Evolutionary conservation across 1,140 invertebrate species (phyloP), one percentile per base, ranked within the genome.

Genomic region (Drosophila tsacasi): DNA sequence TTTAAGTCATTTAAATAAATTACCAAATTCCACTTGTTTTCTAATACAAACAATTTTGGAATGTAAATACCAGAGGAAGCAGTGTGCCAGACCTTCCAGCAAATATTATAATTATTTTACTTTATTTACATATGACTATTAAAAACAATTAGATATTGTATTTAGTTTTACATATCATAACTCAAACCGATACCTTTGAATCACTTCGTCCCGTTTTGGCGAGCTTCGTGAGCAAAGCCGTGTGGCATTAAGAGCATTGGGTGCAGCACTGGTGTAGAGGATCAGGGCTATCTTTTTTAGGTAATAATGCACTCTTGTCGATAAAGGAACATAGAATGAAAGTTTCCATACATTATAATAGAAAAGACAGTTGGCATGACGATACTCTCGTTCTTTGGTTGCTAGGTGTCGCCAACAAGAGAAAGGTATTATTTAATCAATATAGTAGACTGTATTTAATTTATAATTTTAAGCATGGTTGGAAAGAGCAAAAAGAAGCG

Each of bases 401-500:
- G 61, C 76, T 35, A 55, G 32, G 76, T 21, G 25, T 6, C 12
- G 17, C 2, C 0, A 15, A 5, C 1, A 7, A 8, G 15, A 6
- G 0, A 39, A 23, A 25, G 30, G n/a, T 0, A 7, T 55, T 61
- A 58, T 66, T 79, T 58, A 58, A 66, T 79, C 76, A 47, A 79
- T 79, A 57, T 2, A 4, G 9, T 39, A 47, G n/a, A 40, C 30
- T 5, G 3, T 0, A 8, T 4, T 25, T 25, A 9, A 17, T 30
- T 27, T 37, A 10, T 0, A 27, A 32, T 27, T 5, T 55, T 10
- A n/a, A n/a, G 47, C 5, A 94, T 94, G 94, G 92, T 65, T 21
- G 90, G 84, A 67, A 94, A 93, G 83, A 92, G 80, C 76, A 94
- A 94, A 79, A 93, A 94, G 65, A 93, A 93, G 66, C 94, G 93